Conservation (phyloP, 2,113 vertebrate genomes). For the Dipodomys ordii region DNA sequence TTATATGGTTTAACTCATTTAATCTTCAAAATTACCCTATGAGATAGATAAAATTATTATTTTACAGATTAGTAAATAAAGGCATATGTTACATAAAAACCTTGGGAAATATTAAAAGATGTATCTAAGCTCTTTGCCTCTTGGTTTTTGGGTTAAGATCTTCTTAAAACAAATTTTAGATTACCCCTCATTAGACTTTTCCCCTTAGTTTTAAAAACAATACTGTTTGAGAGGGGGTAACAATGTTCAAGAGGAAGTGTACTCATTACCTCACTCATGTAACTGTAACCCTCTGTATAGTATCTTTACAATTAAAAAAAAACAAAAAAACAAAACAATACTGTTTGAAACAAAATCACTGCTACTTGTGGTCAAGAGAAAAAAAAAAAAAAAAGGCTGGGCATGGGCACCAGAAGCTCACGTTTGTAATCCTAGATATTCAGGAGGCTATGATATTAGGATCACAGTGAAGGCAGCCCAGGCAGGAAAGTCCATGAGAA, state of each 20-base stretch:
- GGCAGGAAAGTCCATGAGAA: too few species aligned
- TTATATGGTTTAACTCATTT: slow-evolving; percentile 14
- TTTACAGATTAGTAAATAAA: slow-evolving; percentile 41
- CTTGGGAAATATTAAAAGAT: slow-evolving; percentile 18
- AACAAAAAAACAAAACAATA: too few species aligned
- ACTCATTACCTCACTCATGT: too few species aligned
- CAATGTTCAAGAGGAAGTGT: too few species aligned
- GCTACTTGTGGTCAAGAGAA: slow-evolving; percentile 29
- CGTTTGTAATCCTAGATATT: too few species aligned
- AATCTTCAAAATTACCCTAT: background rate
- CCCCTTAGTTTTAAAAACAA: slow-evolving; percentile 10
- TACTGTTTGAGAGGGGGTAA: too few species aligned
- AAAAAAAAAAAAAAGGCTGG: background rate
- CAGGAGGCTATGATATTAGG: too few species aligned
- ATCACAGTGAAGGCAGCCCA: too few species aligned
- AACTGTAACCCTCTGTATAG: too few species aligned
- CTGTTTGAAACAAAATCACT: background rate
- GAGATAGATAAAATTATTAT: background rate
- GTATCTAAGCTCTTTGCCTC: background rate
- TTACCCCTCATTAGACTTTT: background rate
- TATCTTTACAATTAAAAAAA: too few species aligned
- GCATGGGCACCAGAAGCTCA: background rate
- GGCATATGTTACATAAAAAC: slow-evolving; percentile 29
- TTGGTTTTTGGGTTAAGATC: background rate
- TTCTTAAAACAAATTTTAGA: slow-evolving; percentile 24